Base-by-base conservation (phyloP, 2,113 vertebrate genomes). In the Anolis carolinensis region DNA sequence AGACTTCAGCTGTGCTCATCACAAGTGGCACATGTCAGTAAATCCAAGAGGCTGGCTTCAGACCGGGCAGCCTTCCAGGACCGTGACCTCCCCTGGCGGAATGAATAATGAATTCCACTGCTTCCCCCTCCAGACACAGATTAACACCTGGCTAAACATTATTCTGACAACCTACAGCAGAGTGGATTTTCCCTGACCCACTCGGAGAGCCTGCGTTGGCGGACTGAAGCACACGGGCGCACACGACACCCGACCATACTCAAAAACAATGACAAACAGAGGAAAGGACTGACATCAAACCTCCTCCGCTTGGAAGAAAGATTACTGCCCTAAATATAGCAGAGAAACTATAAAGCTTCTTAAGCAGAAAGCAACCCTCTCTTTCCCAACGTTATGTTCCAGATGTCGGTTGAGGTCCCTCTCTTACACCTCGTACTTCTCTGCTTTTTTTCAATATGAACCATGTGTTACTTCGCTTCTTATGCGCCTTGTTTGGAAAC, bases 111-210 rank as follows among this genome's bases (percentile, higher is more conserved):
- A 96, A 96, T 95, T 94, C 95, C 94, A 95, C 93, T 85, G 39
- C 93, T 95, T 92, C 92, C 95, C 93, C 95, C 94, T 95, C 67
- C 89, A 94, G 95, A 95, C 94, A 94, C 90, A 73, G 94, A 95
- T 96, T 96, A 97, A 96, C 97, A 97, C 96, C 96, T 97, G 97
- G 95, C 93, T 96, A 95, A 96, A 96, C 95, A 96, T 96, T 89
- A 95, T 93, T 96, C 92, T 95, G 95, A 96, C 95, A 95, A 93
- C 87, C 68, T 92, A 91, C 85, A 89, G 70, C 78, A 36, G 55
- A 67, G 59, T 70, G 32, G 78, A 59, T 63, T 67, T 75, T 52
- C 78, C 68, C 89, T 10, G 62, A 88, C 86, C 89, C 89, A 0
- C 65, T 52, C n/a, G 3, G 76, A 88, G 92, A 94, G 86, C 78